A percentile compares a stretch with the other conserved stretches of the same genome.
These are phyloP conservation scores for Limnephilus rhombicus DNA, from an alignment of 2,888 invertebrate genomes.

Conservation along the genomic window DNA sequence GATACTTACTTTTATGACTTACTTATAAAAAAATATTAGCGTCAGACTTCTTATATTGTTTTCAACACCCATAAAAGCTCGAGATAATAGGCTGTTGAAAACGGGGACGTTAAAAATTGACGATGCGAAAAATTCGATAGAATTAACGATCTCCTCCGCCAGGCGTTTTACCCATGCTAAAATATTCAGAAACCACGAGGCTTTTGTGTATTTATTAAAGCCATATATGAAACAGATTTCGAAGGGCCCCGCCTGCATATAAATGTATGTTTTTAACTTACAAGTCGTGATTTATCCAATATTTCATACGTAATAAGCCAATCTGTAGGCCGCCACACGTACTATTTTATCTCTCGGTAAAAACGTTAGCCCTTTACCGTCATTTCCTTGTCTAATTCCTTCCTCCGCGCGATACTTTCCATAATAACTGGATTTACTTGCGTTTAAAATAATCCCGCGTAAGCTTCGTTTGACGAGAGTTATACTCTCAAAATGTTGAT, in stretches of 20 bases:
- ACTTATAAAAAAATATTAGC: background rate
- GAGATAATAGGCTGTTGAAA: slow-evolving; percentile 31
- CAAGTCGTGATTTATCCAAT: slow-evolving; percentile 52
- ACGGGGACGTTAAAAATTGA: slow-evolving; percentile 25
- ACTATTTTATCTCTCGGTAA: slow-evolving; percentile 50
- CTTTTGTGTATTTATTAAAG: slow-evolving; percentile 62
- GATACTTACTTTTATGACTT: background rate
- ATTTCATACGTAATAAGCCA: slow-evolving; percentile 62
- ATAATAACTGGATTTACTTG: background rate
- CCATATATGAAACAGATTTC: slow-evolving; percentile 64
- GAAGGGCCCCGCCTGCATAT: slow-evolving; percentile 53
- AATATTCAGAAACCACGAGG: slow-evolving; percentile 37
- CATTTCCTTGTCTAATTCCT: slow-evolving; percentile 44
- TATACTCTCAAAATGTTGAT: background rate
- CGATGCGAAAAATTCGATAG: background rate
- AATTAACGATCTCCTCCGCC: background rate
- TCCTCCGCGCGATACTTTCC: background rate
- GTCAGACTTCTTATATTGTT: background rate
- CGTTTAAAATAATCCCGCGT: background rate
- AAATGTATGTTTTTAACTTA: slow-evolving; percentile 63
- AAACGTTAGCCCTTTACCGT: slow-evolving; percentile 50
- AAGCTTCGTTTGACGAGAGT: background rate
- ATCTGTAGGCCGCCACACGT: slow-evolving; percentile 59
- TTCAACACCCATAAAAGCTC: background rate
- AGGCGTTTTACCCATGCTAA: slow-evolving; percentile 4